Evolutionary conservation across 2,113 vertebrate species (phyloP).

Genomic region (Mesocricetus auratus): DNA sequence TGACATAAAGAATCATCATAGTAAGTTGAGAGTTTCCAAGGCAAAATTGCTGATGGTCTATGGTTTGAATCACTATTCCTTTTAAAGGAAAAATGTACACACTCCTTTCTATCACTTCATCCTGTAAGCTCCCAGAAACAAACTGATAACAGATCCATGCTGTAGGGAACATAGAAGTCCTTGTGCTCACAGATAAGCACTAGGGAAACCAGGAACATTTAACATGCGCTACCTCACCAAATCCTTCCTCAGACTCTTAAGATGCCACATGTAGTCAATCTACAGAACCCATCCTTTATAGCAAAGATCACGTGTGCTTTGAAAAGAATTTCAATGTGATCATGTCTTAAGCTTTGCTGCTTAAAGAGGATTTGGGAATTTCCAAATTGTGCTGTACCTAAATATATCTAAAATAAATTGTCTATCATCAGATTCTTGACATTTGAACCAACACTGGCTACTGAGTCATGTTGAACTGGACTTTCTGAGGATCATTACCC

Average conservation of each 20-base stretch:
- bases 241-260: not conserved
- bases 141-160: not conserved
- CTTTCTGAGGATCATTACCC: not conserved
- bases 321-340: not conserved
- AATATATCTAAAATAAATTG: not conserved
- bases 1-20: not conserved
- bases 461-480: not conserved
- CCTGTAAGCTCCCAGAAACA: not conserved
- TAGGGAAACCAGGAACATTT: not conserved
- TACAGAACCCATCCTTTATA: not conserved
- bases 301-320: not conserved
- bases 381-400: not conserved
- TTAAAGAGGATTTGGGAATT: too few relatives aligned
- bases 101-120: not conserved
- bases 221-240: not conserved
- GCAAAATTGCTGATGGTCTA: constrained; percentile 27
- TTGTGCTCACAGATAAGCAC: not conserved
- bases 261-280: not conserved
- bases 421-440: not conserved
- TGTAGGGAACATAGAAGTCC: not conserved
- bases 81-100: constrained; percentile 18
- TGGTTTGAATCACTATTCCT: not conserved
- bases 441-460: not conserved
- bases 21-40: constrained; percentile 37
- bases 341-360: not conserved